These are phyloP conservation scores for Omphaloscelis lunosa DNA, from an alignment of 2,888 invertebrate genomes.

Conservation along the genomic window DNA sequence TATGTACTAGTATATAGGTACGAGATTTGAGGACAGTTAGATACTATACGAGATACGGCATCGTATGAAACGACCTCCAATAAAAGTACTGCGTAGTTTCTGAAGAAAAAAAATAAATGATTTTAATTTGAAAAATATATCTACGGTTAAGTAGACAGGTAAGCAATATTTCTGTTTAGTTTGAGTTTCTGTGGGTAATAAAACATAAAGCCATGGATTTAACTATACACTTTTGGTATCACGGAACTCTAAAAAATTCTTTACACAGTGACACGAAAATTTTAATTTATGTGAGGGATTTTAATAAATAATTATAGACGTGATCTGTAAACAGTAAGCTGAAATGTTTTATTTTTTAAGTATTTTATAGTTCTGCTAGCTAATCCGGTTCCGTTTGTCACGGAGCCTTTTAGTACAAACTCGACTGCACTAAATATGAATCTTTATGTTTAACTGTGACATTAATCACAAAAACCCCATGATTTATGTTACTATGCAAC, in stretches of 20 bases:
- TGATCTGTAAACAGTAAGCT: slow-evolving; percentile 86
- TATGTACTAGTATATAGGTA: too few relatives aligned
- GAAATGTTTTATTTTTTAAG: slow-evolving; percentile 82
- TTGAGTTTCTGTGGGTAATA: not conserved
- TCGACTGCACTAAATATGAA: slow-evolving; percentile 87
- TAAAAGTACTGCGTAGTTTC: not conserved
- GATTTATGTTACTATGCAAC: slow-evolving; percentile 83
- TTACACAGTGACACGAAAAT: slow-evolving; percentile 63
- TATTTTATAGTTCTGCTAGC: slow-evolving; percentile 78
- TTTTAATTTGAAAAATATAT: too few relatives aligned
- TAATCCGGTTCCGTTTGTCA: slow-evolving; percentile 81
- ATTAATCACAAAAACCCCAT: slow-evolving; percentile 88
- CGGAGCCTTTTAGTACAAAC: slow-evolving; percentile 74
- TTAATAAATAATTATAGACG: slow-evolving; percentile 85
- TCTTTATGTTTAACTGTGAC: slow-evolving; percentile 87
- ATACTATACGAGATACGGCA: too few relatives aligned
- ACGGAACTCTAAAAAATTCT: slow-evolving; percentile 68
- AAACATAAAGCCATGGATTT: not conserved
- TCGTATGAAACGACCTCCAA: not conserved
- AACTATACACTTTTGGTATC: not conserved
- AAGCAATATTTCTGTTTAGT: not conserved
- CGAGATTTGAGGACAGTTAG: too few relatives aligned
- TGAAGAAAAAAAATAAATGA: too few relatives aligned
- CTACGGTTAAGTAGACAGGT: not conserved
- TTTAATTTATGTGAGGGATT: slow-evolving; percentile 86